These are phyloP conservation scores for Smithornis capensis DNA, from an alignment of 2,113 vertebrate genomes.

Conservation along the genomic window DNA sequence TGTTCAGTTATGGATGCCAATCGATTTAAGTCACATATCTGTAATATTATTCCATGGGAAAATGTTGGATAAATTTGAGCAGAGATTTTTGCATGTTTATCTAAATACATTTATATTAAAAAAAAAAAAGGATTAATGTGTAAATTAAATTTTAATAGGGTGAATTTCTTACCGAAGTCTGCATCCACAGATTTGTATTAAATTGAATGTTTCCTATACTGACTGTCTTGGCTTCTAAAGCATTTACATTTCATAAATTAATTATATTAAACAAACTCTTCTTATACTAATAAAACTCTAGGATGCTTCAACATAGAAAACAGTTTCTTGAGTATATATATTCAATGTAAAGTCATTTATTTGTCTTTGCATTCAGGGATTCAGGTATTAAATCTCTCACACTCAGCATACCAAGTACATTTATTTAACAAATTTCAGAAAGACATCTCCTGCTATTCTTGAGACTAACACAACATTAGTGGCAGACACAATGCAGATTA, in stretches of 20 bases:
- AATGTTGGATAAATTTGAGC: not conserved
- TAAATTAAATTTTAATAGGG: not conserved
- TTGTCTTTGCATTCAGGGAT: not conserved
- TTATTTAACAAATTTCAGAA: not conserved
- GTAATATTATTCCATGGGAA: not conserved
- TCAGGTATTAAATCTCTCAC: not conserved
- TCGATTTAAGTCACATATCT: not conserved
- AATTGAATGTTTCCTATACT: not conserved
- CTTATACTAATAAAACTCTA: not conserved
- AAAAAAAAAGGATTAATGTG: not conserved
- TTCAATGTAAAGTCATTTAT: not conserved
- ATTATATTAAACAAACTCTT: not conserved
- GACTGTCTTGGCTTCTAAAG: not conserved
- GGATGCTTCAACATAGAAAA: not conserved
- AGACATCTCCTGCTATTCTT: not conserved
- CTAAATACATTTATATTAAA: not conserved
- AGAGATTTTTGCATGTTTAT: not conserved
- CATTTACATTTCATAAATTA: not conserved
- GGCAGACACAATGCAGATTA: not conserved
- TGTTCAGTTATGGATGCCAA: not conserved
- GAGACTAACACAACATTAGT: not conserved
- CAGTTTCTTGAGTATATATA: not conserved
- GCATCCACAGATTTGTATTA: not conserved
- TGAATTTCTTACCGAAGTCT: not conserved
- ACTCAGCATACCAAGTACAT: not conserved